A percentile compares a stretch with the other conserved stretches of the same genome.
Evolutionary conservation across 2,113 vertebrate species (phyloP).

Genomic region (Entomyzon cyanotis): DNA sequence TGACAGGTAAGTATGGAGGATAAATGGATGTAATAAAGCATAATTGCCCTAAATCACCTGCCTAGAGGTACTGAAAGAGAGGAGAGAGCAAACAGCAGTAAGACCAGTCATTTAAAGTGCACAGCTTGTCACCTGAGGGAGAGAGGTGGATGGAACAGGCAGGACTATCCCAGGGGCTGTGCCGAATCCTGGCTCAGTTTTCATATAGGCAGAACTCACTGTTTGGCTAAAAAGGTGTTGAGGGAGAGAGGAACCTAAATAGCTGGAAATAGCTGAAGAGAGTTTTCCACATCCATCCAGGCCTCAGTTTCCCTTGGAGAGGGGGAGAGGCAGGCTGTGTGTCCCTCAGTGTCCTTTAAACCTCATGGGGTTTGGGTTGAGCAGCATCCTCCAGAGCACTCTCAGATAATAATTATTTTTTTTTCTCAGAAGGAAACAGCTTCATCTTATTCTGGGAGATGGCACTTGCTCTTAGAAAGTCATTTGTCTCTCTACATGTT

Average conservation of each 20-base stretch:
- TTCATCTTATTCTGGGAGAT: neutral
- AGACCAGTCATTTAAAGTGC: neutral
- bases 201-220: neutral
- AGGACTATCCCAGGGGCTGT: neutral
- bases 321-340: neutral
- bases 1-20: neutral
- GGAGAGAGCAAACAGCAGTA: neutral
- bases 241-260: neutral
- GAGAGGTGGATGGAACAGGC: neutral
- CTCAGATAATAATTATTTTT: too few species aligned
- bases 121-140: neutral
- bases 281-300: neutral
- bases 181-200: neutral
- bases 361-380: neutral
- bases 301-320: neutral
- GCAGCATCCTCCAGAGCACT: neutral
- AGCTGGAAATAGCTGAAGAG: neutral
- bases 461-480: neutral
- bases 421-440: neutral
- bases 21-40: neutral
- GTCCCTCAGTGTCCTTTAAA: neutral
- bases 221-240: neutral
- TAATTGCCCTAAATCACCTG: constrained; percentile 28
- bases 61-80: neutral
- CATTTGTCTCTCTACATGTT: neutral